phyloP scores from a whole-genome alignment of 2,888 invertebrate genomes.

The Trypoxylon attenuatum region DNA sequence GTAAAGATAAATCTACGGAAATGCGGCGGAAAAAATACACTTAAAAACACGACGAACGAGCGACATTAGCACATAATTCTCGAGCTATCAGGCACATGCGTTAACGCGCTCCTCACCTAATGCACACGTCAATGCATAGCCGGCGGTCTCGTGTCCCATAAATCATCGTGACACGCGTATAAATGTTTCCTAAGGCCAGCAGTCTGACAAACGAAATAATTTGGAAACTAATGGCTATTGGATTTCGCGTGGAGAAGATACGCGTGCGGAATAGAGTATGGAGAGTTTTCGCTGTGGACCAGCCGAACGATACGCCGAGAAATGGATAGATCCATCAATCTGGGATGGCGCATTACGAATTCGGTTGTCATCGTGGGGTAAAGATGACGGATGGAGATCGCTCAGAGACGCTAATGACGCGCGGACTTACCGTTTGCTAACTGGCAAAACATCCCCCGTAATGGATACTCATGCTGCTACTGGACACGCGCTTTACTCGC shows the following conservation, averaged over 20 bases:
- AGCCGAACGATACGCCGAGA: constrained; percentile 45
- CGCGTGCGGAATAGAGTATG: constrained; percentile 17
- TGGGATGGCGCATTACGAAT: constrained; percentile 47
- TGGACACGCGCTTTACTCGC: constrained; percentile 17
- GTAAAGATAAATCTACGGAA: no score
- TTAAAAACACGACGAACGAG: not conserved
- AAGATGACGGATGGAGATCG: constrained; percentile 66
- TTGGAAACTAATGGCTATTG: constrained; percentile 54
- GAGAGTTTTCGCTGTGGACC: constrained; percentile 37
- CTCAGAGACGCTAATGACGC: constrained; percentile 60
- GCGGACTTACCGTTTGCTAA: constrained; percentile 40
- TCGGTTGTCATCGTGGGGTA: constrained; percentile 60
- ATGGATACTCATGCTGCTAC: constrained; percentile 45
- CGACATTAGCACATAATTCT: constrained; percentile 19
- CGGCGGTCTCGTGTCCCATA: constrained; percentile 35
- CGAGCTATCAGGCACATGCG: constrained; percentile 30
- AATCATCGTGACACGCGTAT: constrained; percentile 55
- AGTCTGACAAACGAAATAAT: constrained; percentile 50
- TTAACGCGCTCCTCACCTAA: constrained; percentile 8
- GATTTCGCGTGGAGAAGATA: constrained; percentile 31
- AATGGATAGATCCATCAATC: constrained; percentile 61
- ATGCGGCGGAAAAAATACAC: constrained; percentile 13
- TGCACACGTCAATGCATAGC: constrained; percentile 12
- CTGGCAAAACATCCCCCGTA: constrained; percentile 52
- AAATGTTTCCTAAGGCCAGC: constrained; percentile 54